These are phyloP conservation scores for Hemichromis elongatus DNA, from an alignment of 2,113 vertebrate genomes.

Conservation along the genomic window DNA sequence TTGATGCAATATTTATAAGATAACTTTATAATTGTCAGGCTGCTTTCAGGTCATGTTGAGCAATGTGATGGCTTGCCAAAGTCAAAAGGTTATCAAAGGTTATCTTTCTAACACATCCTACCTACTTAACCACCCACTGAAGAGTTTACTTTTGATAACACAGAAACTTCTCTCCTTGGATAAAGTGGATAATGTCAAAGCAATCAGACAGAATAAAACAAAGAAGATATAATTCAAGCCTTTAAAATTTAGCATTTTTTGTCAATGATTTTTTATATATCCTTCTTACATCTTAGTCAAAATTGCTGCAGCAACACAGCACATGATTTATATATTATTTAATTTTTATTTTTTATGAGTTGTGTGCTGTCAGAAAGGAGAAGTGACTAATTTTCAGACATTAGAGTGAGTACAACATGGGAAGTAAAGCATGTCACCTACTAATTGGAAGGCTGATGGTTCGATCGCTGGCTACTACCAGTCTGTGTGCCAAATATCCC, in stretches of 20 bases:
- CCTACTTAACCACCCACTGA: neutral
- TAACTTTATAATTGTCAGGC: neutral
- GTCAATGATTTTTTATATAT: neutral
- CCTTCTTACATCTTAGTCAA: neutral
- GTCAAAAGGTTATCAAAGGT: neutral
- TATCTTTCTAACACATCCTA: neutral
- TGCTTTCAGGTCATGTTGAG: neutral
- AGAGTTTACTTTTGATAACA: neutral
- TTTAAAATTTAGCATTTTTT: neutral
- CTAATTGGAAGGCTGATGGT: neutral
- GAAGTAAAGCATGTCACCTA: neutral
- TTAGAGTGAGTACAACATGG: neutral
- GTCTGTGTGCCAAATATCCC: neutral
- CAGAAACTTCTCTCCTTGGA: neutral
- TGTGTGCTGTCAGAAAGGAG: neutral
- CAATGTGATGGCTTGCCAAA: constrained; percentile 14
- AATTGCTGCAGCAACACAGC: neutral
- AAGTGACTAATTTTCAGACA: neutral
- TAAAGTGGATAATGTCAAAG: neutral
- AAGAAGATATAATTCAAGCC: neutral
- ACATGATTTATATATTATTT: neutral
- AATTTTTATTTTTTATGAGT: neutral
- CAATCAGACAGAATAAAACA: neutral
- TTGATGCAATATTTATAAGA: constrained; percentile 12
- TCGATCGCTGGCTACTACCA: neutral